These are phyloP conservation scores for Rhagoletis pomonella DNA, from an alignment of 1,140 invertebrate genomes.

Conservation along the genomic window DNA sequence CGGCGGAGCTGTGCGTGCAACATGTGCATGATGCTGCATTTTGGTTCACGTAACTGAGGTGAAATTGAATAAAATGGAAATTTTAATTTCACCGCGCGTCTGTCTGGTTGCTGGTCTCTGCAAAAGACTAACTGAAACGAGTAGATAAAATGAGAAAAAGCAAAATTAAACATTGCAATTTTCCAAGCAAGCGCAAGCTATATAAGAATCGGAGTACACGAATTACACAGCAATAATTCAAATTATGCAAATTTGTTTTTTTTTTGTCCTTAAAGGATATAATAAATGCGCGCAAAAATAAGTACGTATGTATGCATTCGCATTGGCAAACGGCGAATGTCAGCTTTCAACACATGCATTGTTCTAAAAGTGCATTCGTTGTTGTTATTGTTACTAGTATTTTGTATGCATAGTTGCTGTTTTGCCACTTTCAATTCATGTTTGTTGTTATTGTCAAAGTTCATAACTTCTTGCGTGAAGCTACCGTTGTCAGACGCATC, in stretches of 20 bases:
- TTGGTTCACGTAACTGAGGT: background rate
- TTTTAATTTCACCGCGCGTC: too few species aligned
- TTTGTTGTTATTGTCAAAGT: background rate
- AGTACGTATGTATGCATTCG: background rate
- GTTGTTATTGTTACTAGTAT: background rate
- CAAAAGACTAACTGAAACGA: background rate
- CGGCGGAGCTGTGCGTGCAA: background rate
- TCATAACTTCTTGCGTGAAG: background rate
- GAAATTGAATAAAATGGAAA: background rate
- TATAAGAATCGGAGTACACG: background rate
- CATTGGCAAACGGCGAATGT: slow-evolving; percentile 18
- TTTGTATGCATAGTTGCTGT: background rate
- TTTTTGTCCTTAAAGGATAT: background rate
- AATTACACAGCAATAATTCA: background rate
- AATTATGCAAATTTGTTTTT: background rate
- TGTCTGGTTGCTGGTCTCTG: too few species aligned
- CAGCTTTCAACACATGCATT: slow-evolving; percentile 49
- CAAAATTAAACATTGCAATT: background rate
- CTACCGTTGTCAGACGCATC: background rate
- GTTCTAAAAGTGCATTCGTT: background rate
- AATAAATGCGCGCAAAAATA: background rate
- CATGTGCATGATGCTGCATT: slow-evolving; percentile 51
- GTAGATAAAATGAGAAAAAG: background rate
- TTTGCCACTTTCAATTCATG: background rate
- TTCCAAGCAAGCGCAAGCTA: background rate